Evolutionary conservation across 1,140 invertebrate genomes (phyloP).

Genomic region (Rhagoletis zephyria): DNA sequence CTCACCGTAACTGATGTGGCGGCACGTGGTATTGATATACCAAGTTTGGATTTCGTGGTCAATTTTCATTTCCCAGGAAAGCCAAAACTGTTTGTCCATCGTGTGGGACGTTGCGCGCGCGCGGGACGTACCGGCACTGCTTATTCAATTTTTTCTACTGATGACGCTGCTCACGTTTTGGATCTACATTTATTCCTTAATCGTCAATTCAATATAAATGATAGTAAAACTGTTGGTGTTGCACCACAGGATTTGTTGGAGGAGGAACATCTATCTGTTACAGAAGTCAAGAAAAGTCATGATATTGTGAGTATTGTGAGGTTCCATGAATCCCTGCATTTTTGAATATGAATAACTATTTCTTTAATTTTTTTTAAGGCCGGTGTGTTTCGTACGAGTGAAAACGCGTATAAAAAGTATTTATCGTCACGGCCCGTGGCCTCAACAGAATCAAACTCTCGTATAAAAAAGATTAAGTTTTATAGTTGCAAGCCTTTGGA

Average conservation of each 20-base stretch:
- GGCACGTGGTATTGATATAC: constrained; percentile 97
- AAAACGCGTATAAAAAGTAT: constrained; percentile 94
- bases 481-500: constrained; percentile 70
- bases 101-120: constrained; percentile 97
- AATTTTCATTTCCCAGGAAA: constrained; percentile 98
- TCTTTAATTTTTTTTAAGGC: constrained; percentile 73
- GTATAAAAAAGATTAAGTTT: constrained; percentile 78
- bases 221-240: constrained; percentile 76
- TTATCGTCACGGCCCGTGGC: constrained; percentile 87
- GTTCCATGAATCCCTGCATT: background rate
- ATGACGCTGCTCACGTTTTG: constrained; percentile 92
- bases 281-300: constrained; percentile 81
- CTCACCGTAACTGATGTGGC: constrained; percentile 97
- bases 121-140: constrained; percentile 92
- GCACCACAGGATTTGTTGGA: constrained; percentile 89
- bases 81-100: constrained; percentile 96
- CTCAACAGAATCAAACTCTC: constrained; percentile 89
- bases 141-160: constrained; percentile 88
- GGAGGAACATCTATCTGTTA: constrained; percentile 86
- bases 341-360: background rate
- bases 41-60: constrained; percentile 95
- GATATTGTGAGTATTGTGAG: constrained; percentile 81
- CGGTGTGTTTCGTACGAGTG: constrained; percentile 83
- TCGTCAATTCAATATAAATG: constrained; percentile 79
- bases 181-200: constrained; percentile 96